A percentile compares a stretch with the other conserved stretches of the same genome.
Conservation (phyloP, 1,140 invertebrate genomes). For the Cherax quadricarinatus region DNA sequence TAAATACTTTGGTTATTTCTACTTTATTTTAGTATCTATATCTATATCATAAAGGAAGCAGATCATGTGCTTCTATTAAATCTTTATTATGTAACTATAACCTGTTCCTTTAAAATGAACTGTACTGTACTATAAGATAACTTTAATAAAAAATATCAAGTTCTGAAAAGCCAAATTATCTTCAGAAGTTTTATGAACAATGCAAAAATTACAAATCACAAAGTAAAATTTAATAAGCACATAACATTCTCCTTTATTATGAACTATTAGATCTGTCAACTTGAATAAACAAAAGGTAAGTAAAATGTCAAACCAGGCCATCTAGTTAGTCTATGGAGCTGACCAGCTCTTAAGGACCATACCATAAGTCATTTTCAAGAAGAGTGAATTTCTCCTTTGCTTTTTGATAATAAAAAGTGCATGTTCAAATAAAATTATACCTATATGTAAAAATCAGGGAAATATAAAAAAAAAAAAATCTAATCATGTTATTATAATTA, state of each 20-base stretch:
- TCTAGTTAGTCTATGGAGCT: not conserved
- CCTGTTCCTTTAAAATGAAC: too few relatives aligned
- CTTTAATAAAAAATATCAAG: too few relatives aligned
- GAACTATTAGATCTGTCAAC: not conserved
- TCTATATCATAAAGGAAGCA: not conserved
- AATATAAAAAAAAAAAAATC: not conserved
- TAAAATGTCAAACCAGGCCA: not conserved
- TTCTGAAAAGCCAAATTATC: not conserved
- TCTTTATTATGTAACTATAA: too few relatives aligned
- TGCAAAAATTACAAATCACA: not conserved
- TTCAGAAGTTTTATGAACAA: not conserved
- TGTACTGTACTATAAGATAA: too few relatives aligned
- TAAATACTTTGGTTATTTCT: too few relatives aligned
- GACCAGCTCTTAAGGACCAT: slow-evolving; percentile 5
- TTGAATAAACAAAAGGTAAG: not conserved
- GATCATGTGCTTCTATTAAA: not conserved
- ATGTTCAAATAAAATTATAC: too few relatives aligned
- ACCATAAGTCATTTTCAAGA: not conserved
- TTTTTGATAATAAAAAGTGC: too few relatives aligned
- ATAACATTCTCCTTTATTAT: not conserved
- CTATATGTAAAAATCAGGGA: too few relatives aligned
- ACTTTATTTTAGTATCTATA: not conserved
- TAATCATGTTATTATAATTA: not conserved
- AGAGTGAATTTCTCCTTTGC: not conserved
- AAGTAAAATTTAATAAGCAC: not conserved